Evolutionary conservation across 2,797 vertebrate species (phyloP).

Genomic region (Leontocebus nigricollis): DNA sequence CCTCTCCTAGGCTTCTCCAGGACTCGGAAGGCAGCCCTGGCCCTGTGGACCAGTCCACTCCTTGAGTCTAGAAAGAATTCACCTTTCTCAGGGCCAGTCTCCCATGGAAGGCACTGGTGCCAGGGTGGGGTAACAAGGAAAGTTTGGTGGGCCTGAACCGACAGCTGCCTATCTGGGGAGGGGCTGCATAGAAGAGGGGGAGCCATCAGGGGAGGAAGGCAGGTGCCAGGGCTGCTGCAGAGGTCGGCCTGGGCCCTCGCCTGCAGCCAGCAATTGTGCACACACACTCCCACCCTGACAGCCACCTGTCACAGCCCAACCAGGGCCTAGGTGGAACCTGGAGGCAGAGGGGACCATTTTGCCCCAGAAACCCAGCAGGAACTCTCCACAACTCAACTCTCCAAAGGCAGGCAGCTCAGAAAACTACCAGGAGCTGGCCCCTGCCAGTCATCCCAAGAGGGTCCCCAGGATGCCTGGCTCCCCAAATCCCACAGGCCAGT

Average conservation of each 20-base stretch:
- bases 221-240: conserved; percentile 9
- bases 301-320: background rate
- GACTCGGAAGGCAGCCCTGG: background rate
- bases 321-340: background rate
- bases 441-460: background rate
- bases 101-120: background rate
- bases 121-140: background rate
- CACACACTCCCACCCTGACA: background rate
- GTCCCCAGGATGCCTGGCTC: conserved; percentile 48
- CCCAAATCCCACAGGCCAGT: conserved; percentile 48
- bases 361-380: background rate
- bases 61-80: conserved; percentile 1
- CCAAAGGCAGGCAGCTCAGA: background rate
- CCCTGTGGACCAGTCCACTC: background rate
- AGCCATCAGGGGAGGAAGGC: background rate
- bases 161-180: background rate
- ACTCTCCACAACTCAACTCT: background rate
- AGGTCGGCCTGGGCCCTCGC: background rate
- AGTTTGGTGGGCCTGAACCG: background rate
- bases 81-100: background rate
- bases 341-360: background rate
- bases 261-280: background rate
- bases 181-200: background rate
- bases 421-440: background rate
- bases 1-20: background rate